Conservation (phyloP, 2,888 invertebrate genomes). For the Nemotelus nigrinus region DNA sequence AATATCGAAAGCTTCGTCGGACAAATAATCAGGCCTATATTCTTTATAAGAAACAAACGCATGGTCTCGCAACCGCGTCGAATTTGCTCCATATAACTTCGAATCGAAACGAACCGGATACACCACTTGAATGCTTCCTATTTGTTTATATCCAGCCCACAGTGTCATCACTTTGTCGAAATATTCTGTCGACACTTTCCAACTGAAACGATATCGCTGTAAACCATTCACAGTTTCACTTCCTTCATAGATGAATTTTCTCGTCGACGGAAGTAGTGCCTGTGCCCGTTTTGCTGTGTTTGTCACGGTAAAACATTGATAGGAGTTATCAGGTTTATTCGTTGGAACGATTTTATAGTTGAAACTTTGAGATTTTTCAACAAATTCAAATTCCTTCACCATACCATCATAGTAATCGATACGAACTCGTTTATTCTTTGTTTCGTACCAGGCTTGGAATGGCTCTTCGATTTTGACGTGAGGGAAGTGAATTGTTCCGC, state of each 20-base stretch:
- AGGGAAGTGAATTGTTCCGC: not conserved
- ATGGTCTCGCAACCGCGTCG: not conserved
- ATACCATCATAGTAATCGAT: not conserved
- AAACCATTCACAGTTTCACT: not conserved
- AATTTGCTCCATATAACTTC: not conserved
- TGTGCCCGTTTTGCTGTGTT: not conserved
- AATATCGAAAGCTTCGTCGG: not conserved
- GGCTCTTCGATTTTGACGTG: not conserved
- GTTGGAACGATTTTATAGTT: not conserved
- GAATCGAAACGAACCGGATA: not conserved
- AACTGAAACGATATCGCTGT: not conserved
- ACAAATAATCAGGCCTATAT: not conserved
- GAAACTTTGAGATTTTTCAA: not conserved
- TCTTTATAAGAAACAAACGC: not conserved
- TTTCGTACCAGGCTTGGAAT: not conserved
- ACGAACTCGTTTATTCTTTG: not conserved
- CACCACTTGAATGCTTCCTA: not conserved
- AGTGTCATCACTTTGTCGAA: not conserved
- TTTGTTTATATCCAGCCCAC: not conserved
- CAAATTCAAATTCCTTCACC: not conserved
- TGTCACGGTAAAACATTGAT: not conserved
- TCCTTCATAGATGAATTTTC: not conserved
- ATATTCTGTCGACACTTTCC: not conserved
- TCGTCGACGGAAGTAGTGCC: not conserved
- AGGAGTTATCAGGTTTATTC: not conserved